phyloP scores from a whole-genome alignment of 2,797 vertebrate species.

The Macrochelys suwanniensis region DNA sequence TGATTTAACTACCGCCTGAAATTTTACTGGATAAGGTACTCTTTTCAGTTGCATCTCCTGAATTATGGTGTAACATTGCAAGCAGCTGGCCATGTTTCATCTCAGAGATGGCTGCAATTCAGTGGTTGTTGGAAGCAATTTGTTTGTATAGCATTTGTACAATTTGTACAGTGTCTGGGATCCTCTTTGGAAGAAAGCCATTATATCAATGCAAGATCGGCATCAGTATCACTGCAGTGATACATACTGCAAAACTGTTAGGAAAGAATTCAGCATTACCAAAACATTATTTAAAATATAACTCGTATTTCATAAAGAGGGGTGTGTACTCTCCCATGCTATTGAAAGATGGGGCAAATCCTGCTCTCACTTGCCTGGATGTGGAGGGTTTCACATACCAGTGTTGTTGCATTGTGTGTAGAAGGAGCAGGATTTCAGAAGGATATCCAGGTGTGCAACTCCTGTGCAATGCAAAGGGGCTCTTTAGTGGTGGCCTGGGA shows the following conservation, averaged over 20 bases:
- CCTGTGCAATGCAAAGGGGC: background rate
- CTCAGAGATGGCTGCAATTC: background rate
- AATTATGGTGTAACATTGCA: background rate
- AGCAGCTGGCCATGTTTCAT: background rate
- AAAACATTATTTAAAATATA: background rate
- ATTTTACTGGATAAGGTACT: background rate
- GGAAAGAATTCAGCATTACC: background rate
- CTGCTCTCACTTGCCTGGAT: background rate
- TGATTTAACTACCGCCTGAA: background rate
- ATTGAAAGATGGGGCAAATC: background rate
- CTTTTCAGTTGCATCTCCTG: background rate
- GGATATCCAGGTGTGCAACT: accelerated
- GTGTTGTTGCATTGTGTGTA: background rate
- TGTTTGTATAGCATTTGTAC: background rate
- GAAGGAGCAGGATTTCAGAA: background rate
- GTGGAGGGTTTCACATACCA: background rate
- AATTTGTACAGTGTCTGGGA: background rate
- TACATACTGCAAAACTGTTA: background rate
- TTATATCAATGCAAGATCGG: background rate
- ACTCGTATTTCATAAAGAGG: background rate
- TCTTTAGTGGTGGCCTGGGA: background rate
- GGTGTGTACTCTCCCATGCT: background rate
- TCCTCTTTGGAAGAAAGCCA: background rate
- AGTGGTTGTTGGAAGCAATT: background rate
- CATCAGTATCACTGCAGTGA: background rate